Evolutionary conservation across 1,140 invertebrate species (phyloP).

Genomic region (Apis cerana): DNA sequence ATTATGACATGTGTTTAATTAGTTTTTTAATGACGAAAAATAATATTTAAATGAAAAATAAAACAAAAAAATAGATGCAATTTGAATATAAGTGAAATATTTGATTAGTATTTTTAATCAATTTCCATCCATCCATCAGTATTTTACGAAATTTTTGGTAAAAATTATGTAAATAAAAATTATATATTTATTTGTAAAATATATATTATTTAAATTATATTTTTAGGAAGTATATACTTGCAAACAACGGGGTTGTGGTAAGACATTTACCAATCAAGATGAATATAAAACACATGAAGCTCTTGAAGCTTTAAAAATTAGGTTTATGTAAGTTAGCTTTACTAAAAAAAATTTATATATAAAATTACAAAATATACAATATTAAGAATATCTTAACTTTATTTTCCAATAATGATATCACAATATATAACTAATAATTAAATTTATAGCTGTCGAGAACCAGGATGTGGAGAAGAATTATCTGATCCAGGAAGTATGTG

Average conservation of each 20-base stretch:
- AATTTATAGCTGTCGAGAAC: slow-evolving; percentile 75
- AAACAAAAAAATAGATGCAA: not conserved
- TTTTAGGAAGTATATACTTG: slow-evolving; percentile 78
- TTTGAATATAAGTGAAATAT: not conserved
- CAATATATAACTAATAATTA: not conserved
- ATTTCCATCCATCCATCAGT: not conserved
- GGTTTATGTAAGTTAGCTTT: slow-evolving; percentile 73
- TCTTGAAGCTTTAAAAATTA: slow-evolving; percentile 77
- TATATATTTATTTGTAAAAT: not conserved
- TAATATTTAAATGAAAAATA: not conserved
- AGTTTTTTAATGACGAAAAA: not conserved
- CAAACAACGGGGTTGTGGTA: slow-evolving; percentile 77
- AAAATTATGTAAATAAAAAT: not conserved
- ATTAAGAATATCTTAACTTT: not conserved
- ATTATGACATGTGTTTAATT: not conserved
- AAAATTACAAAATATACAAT: not conserved
- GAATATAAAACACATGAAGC: slow-evolving; percentile 78
- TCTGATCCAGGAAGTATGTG: slow-evolving; percentile 80
- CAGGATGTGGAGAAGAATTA: slow-evolving; percentile 78
- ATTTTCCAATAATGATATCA: not conserved
- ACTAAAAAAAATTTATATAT: not conserved
- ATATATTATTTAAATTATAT: slow-evolving; percentile 4
- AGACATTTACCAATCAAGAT: slow-evolving; percentile 78
- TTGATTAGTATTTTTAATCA: not conserved
- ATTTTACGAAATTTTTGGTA: not conserved